These are phyloP conservation scores for Sorex fumeus DNA, from an alignment of 2,113 vertebrate genomes.

Conservation along the genomic window DNA sequence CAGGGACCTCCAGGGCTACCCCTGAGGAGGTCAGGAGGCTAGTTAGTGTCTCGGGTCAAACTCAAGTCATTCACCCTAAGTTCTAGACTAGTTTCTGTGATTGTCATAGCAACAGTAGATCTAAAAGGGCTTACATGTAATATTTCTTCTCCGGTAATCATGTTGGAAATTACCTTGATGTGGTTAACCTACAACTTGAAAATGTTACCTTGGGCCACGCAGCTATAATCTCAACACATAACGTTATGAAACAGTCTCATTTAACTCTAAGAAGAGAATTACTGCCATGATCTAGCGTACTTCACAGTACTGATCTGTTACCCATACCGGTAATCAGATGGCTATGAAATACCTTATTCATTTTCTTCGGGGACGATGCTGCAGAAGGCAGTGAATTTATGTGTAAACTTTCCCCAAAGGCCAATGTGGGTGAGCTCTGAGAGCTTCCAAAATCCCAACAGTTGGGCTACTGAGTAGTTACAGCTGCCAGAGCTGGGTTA, in stretches of 20 bases:
- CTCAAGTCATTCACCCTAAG: no score
- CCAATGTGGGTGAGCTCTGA: no score
- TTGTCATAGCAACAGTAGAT: background rate
- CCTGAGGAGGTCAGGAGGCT: no score
- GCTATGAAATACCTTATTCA: background rate
- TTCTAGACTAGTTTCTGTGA: no score
- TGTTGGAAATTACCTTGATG: background rate
- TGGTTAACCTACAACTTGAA: background rate
- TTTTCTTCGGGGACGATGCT: background rate
- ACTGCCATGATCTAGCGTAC: no score
- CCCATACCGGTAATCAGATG: background rate
- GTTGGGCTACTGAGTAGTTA: background rate
- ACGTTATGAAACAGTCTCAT: background rate
- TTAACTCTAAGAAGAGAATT: background rate
- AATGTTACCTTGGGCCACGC: background rate
- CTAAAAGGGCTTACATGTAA: background rate
- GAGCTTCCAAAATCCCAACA: no score
- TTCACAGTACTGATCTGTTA: background rate
- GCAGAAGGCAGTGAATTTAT: background rate
- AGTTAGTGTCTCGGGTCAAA: no score
- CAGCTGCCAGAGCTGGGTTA: background rate
- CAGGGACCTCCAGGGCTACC: no score
- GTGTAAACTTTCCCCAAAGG: background rate
- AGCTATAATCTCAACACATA: background rate
- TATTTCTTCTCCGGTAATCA: background rate